Percentiles rank a stretch among this genome's conserved stretches.
phyloP scores from a whole-genome alignment of 2,888 invertebrate genomes.

The Drosophila neutralis region DNA sequence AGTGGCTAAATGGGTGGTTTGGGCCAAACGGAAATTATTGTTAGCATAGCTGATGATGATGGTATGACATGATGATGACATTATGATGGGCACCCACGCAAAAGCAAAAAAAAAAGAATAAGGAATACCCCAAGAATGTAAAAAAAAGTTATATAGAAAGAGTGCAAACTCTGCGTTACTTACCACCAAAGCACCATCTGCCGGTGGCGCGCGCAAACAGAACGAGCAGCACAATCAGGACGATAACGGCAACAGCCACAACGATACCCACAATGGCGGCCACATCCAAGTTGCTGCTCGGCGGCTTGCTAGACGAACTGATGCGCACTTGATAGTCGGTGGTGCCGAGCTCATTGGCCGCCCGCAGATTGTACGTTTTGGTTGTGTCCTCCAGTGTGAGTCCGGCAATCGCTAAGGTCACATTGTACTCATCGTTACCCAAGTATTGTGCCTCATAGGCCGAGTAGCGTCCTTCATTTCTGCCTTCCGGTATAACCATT shows the following conservation, averaged over 20 bases:
- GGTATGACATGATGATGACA: slow-evolving; percentile 48
- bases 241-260: slow-evolving; percentile 88
- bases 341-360: slow-evolving; percentile 89
- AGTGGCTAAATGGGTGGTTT: slow-evolving; percentile 11
- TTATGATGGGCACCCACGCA: slow-evolving; percentile 61
- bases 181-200: slow-evolving; percentile 95
- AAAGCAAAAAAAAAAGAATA: slow-evolving; percentile 38
- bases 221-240: slow-evolving; percentile 89
- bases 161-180: slow-evolving; percentile 82
- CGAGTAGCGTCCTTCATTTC: slow-evolving; percentile 81
- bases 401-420: slow-evolving; percentile 88
- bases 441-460: slow-evolving; percentile 81
- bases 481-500: slow-evolving; percentile 86
- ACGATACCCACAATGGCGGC: slow-evolving; percentile 92
- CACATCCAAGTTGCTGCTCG: slow-evolving; percentile 89
- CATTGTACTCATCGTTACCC: slow-evolving; percentile 89
- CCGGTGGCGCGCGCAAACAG: slow-evolving; percentile 91
- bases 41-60: slow-evolving; percentile 77
- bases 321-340: slow-evolving; percentile 89
- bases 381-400: slow-evolving; percentile 92
- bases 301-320: slow-evolving; percentile 88
- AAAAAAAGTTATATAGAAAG: not conserved
- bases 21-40: slow-evolving; percentile 70
- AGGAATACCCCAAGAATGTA: slow-evolving; percentile 8
- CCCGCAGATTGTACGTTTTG: slow-evolving; percentile 88